A percentile compares a stretch with the other conserved stretches of the same genome.
Conservation (phyloP, 2,888 invertebrate species). For the Dolichomitus sp. region DNA sequence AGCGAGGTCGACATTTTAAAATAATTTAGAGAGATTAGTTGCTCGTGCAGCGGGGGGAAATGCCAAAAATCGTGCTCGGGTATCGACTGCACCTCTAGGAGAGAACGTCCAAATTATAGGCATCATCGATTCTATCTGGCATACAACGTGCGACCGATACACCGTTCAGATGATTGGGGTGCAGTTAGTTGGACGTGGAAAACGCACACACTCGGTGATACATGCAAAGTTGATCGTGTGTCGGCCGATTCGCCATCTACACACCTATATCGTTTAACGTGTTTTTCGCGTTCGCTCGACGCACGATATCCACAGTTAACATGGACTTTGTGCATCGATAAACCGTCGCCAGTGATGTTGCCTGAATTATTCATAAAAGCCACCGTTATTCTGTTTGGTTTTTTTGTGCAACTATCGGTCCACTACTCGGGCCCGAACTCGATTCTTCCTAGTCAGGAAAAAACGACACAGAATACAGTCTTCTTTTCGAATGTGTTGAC, state of each 20-base stretch:
- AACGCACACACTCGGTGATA: slow-evolving; percentile 10
- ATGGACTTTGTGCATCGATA: slow-evolving; percentile 58
- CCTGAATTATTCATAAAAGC: slow-evolving; percentile 69
- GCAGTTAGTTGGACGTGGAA: slow-evolving; percentile 55
- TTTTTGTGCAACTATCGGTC: slow-evolving; percentile 43
- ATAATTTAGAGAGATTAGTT: not conserved
- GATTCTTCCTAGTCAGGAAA: slow-evolving; percentile 1
- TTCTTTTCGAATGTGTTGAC: not conserved
- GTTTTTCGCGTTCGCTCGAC: slow-evolving; percentile 53
- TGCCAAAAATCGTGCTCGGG: slow-evolving; percentile 8
- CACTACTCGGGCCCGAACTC: not conserved
- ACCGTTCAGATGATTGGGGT: slow-evolving; percentile 53
- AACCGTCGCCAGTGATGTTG: slow-evolving; percentile 58
- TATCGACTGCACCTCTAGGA: not conserved
- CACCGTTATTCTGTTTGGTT: slow-evolving; percentile 42
- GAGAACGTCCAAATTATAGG: slow-evolving; percentile 64
- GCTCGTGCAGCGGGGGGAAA: not conserved
- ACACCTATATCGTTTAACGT: slow-evolving; percentile 59
- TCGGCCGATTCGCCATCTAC: slow-evolving; percentile 1
- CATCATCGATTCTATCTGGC: slow-evolving; percentile 64
- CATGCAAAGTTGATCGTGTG: not conserved
- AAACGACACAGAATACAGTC: not conserved
- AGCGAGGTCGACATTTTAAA: not conserved
- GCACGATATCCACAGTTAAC: slow-evolving; percentile 31
- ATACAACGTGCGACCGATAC: slow-evolving; percentile 50